Percentiles rank a stretch among this genome's conserved stretches.
These are phyloP conservation scores for Sussaba pulchella DNA, from an alignment of 2,888 invertebrate species.

Conservation along the genomic window DNA sequence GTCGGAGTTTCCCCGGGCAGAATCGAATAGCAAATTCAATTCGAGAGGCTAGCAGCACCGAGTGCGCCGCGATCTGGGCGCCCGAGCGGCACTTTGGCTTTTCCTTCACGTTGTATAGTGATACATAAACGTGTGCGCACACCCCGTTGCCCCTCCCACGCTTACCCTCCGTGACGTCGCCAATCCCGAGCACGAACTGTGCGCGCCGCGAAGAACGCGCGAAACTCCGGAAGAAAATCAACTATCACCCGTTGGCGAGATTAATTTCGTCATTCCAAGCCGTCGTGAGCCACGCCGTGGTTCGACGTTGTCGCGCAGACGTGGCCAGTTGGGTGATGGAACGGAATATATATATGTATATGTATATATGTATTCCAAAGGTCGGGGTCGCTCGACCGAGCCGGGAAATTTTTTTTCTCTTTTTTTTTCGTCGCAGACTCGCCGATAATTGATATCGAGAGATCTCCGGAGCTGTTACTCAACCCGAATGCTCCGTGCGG, in stretches of 20 bases:
- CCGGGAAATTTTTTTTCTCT: conserved; percentile 49
- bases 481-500: neutral
- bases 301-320: conserved; percentile 8
- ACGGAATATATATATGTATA: neutral
- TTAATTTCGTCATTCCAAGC: conserved; percentile 64
- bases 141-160: neutral
- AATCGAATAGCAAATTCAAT: conserved; percentile 67
- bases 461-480: conserved; percentile 22
- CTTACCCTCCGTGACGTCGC: neutral
- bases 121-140: conserved; percentile 19
- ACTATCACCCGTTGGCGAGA: conserved; percentile 63
- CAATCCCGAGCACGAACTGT: conserved; percentile 12
- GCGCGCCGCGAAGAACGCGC: conserved; percentile 39
- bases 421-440: conserved; percentile 31
- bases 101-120: conserved; percentile 6
- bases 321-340: neutral
- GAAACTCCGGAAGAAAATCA: conserved; percentile 61
- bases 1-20: conserved; percentile 52
- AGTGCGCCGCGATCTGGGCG: conserved; percentile 24
- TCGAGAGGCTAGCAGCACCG: conserved; percentile 55
- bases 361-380: too few species aligned
- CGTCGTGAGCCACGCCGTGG: conserved; percentile 36
- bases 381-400: neutral
- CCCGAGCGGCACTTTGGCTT: conserved; percentile 6
- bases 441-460: conserved; percentile 59